These are phyloP conservation scores for Dolichoris vasculosae DNA, from an alignment of 1,140 invertebrate species.

Conservation along the genomic window DNA sequence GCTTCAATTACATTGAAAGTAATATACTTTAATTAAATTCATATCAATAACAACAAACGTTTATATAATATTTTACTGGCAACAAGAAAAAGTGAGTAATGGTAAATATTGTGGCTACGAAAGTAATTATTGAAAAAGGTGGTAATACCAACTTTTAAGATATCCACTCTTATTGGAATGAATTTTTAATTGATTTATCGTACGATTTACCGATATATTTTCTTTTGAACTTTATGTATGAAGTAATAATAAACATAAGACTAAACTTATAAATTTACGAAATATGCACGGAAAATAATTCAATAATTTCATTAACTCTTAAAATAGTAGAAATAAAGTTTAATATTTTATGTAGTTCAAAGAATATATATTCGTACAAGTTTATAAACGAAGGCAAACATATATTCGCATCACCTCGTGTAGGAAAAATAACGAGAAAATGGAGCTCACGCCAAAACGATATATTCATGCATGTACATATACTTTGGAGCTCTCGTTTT, in stretches of 20 bases:
- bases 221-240: not conserved
- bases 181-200: too few species aligned
- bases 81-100: not conserved
- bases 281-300: not conserved
- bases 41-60: not conserved
- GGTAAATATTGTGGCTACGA: not conserved
- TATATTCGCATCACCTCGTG: not conserved
- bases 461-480: not conserved
- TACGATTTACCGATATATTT: too few species aligned
- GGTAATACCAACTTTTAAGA: too few species aligned
- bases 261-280: not conserved
- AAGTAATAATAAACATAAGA: not conserved
- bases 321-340: not conserved
- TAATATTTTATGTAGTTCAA: too few species aligned
- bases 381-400: not conserved
- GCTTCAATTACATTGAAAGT: not conserved
- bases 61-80: not conserved
- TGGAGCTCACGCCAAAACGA: not conserved
- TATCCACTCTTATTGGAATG: too few species aligned
- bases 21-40: not conserved
- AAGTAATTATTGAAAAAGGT: too few species aligned
- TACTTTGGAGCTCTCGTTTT: not conserved
- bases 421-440: slow-evolving; percentile 33
- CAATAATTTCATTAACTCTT: not conserved
- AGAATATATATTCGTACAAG: too few species aligned